Base-by-base conservation (phyloP, 1,140 invertebrate species). In the Schlechtendalia chinensis region DNA sequence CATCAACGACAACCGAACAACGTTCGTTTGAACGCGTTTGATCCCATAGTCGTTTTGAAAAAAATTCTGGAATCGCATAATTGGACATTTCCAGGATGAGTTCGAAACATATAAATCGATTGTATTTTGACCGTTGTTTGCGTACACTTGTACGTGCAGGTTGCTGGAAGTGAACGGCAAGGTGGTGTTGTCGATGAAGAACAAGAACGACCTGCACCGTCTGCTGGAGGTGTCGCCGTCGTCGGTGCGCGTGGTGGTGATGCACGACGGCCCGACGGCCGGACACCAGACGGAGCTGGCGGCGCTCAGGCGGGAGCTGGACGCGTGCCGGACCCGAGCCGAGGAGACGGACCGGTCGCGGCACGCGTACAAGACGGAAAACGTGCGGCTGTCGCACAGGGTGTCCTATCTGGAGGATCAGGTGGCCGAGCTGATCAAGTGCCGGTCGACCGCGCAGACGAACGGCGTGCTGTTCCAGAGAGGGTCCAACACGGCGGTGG, bases 321-420 rank as follows among this genome's bases (percentile, higher is more conserved):
- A 87, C 29, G 84, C 86, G 17, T 87, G 89, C 16, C 86, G 88
- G 47, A 86, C 88, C 59, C 86, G 88, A 22, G 91, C 91, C 1
- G 88, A 91, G 17, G 89, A 90, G 58, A 88, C 90, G 0, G 87
- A 91, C 82, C 86, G 88, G 22, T 89, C 89, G 4, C 89, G 89
- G 84, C 90, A 91, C 81, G 87, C 87, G 19, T 84, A 83, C 50
- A 89, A 91, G 83, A 89, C 91, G 32, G 94, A 96, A 86, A 95
- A 95, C 85, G 89, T 94, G 22, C 88, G 93, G 63, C 87, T 96
- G 61, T 94, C 93, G 11, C 94, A 96, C 85, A 88, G 94, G 74
- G 95, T 96, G 65, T 93, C 92, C 3, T 96, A 96, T 85, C 88
- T 96, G 58, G 94, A 96, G 85, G 94, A 96, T 83, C 94, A 95